Evolutionary conservation across 2,888 invertebrate species (phyloP).

Genomic region (Smittia sp.): DNA sequence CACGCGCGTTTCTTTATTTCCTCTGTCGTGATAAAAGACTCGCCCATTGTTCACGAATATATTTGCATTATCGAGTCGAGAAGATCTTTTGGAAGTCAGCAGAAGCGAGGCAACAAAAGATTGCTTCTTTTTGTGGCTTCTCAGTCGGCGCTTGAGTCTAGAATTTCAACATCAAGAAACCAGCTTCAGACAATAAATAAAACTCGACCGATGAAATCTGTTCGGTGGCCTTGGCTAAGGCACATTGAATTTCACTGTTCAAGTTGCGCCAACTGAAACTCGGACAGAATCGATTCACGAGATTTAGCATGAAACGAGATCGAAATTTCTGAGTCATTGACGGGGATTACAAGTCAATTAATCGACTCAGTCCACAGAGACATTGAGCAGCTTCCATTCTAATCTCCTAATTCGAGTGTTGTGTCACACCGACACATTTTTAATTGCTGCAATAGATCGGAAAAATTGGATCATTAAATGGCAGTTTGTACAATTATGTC

Average conservation of each 20-base stretch:
- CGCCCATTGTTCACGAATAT: neutral
- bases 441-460: neutral
- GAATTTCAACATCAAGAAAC: slow-evolving; percentile 4
- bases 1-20: neutral
- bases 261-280: neutral
- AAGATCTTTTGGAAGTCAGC: neutral
- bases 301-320: too few species aligned
- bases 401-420: too few species aligned
- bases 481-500: neutral
- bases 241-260: slow-evolving; percentile 2
- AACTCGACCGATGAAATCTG: neutral
- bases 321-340: too few species aligned
- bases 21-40: neutral
- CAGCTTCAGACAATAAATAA: neutral
- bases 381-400: too few species aligned
- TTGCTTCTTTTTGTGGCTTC: neutral
- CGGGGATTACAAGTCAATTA: too few species aligned
- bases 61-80: neutral
- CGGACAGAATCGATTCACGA: too few species aligned
- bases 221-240: neutral
- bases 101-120: neutral
- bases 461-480: slow-evolving; percentile 13
- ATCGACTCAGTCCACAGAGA: too few species aligned
- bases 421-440: neutral
- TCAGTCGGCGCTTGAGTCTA: neutral